Evolutionary conservation across 2,113 vertebrate species (phyloP), one percentile per base, ranked within the genome.

Genomic region (Tragelaphus strepsiceros): DNA sequence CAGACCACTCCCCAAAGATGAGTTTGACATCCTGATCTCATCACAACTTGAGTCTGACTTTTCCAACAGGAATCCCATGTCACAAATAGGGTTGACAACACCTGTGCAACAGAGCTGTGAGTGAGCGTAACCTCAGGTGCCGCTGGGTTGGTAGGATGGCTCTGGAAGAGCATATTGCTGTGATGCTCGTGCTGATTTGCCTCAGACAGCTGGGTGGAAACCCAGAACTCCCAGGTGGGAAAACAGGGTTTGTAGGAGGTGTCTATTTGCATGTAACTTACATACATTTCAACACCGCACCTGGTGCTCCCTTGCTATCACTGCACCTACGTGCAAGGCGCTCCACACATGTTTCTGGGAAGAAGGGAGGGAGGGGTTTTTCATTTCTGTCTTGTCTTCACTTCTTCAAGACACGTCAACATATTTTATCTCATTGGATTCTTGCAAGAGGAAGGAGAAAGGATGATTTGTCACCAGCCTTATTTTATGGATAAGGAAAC

Each of bases 321-420:
- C 39, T 16, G 54, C 12, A 39, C 8, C 54, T 7, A 5, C 0
- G 0, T 22, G 43, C 54, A 7, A 24, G 74, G n/a, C 49, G 1
- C 46, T 54, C 84, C 74, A 14, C 39, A 80, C 3, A 10, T n/a
- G 58, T 54, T 43, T 53, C n/a, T 19, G 56, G 46, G 54, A 64
- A 64, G 85, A 46, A 80, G 71, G 49, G 49, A 81, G 30, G 59
- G 28, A 54, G 12, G 35, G 51, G 15, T 7, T 56, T 64, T 81
- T 81, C 85, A 56, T 82, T 46, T n/a, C 85, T 94, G 74, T 56
- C 58, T 43, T 28, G 59, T n/a, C 49, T 88, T 46, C 49, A 81
- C 15, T 56, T 94, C 39, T 28, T 81, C 49, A 21, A 77, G 62
- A 82, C 74, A 56, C 74, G 56, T 64, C 14, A 64, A 4, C 10